Conservation (phyloP, 2,113 vertebrate species). For the Cynocephalus volans region DNA sequence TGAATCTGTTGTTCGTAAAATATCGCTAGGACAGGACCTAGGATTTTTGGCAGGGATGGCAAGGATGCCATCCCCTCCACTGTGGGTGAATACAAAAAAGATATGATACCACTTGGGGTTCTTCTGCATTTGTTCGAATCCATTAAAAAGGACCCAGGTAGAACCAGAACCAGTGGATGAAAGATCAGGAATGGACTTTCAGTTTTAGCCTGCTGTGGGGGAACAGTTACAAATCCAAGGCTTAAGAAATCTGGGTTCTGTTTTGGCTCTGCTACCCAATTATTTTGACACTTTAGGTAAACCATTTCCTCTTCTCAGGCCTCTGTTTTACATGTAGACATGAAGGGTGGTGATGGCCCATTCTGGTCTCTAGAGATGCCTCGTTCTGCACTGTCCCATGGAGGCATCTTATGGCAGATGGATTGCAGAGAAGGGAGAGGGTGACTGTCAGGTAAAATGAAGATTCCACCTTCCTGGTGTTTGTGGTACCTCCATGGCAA, state of each 20-base stretch:
- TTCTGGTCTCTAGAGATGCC: background rate
- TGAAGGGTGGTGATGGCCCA: background rate
- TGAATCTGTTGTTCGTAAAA: background rate
- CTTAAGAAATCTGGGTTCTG: background rate
- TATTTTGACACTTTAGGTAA: slow-evolving; percentile 8
- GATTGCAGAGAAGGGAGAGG: slow-evolving; percentile 30
- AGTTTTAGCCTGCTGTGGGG: background rate
- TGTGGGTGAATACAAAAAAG: background rate
- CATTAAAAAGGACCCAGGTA: slow-evolving; percentile 33
- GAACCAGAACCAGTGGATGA: slow-evolving; percentile 2
- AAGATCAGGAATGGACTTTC: slow-evolving; percentile 7
- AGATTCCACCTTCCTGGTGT: background rate
- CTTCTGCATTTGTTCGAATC: slow-evolving; percentile 47
- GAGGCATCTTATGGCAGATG: background rate
- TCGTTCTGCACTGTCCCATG: background rate
- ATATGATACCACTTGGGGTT: background rate
- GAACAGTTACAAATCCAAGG: background rate
- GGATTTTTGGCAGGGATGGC: background rate
- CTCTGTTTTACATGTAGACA: background rate
- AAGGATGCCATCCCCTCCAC: background rate
- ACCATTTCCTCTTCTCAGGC: background rate
- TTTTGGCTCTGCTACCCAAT: slow-evolving; percentile 38
- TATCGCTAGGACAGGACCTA: background rate
- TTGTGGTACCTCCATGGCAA: background rate
- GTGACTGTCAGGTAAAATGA: background rate